Evolutionary conservation across 2,113 vertebrate species (phyloP), one percentile per base, ranked within the genome.

Genomic region (Bufo bufo): DNA sequence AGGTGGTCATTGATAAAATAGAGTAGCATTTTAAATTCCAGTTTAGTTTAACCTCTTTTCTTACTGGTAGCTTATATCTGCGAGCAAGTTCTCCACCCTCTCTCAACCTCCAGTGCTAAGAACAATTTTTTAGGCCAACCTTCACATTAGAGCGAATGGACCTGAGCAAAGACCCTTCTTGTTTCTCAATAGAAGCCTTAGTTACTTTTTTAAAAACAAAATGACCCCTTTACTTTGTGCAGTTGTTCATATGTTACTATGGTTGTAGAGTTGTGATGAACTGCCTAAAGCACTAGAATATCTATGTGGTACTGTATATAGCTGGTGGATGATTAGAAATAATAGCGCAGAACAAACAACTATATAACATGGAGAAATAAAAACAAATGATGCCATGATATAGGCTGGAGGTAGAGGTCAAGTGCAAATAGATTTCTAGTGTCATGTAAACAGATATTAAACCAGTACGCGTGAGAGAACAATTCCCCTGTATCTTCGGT

Each of bases 371-470:
- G 19, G 45, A 66, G 12, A 66, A 83, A 82, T 74, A 74, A 72
- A 85, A 20, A 43, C 43, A 43, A 85, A 45, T 19, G 7, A 33
- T 77, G 7, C 85, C 58, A 7, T 65, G 74, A 54, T 12, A 65
- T 49, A 86, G 79, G 47, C 12, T 78, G 47, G 20, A 66, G 47
- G 75, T 77, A 66, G 45, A 86, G 85, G 74, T 78, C 74, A 79
- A 61, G 58, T 66, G 13, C 85, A 86, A 49, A 54, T 86, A 65
- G 75, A 78, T 66, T 75, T 79, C 75, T 19, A 59, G 75, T 86
- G 59, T 65, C 85, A 50, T 78, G 75, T 86, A 77, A 86, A 66
- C 58, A 79, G 75, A 77, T 77, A 86, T 86, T 65, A 86, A 63
- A 33, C 45, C 54, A 20, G 63, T 66, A 66, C 66, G n/a, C 66